Base-by-base conservation (phyloP, 2,113 vertebrate species). In the Aspidoscelis tigris region DNA sequence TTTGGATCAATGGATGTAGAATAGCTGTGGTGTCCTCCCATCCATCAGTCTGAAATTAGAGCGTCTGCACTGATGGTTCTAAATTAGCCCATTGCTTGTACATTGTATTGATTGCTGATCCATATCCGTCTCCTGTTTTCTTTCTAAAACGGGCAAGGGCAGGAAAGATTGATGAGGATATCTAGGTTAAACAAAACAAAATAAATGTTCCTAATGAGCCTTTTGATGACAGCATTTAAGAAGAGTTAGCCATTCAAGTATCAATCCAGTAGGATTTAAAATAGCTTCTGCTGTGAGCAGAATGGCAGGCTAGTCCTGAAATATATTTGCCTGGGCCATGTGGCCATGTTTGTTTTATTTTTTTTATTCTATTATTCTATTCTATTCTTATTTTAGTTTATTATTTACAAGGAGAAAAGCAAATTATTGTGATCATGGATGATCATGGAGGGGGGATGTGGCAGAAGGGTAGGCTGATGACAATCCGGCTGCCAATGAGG, bases 201-300 rank as follows among this genome's bases (percentile, higher is more conserved):
- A 20, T 85, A 50, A 68, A 82, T 77, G 18, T 71, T 86, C 43
- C 26, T 68, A 55, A 53, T 0, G 0, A 81, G 65, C 72, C 53
- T n/a, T 24, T 76, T 43, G 78, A 81, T 84, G 58, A 81, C 76
- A 78, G 44, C n/a, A 65, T 87, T 89, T 84, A 82, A 66, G 58
- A 90, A 85, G 72, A 43, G 24, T 41, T 69, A 61, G 1, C 90
- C 69, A 87, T 91, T 88, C 88, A 90, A 78, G 53, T 58, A 89
- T 87, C 43, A 64, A 24, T 83, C 80, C 71, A 0, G 9, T 61
- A 81, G 86, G 20, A 87, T 72, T 78, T 84, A 64, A 87, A 79
- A 22, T 4, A 26, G 39, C 53, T 74, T 82, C 69, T 33, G 61
- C 80, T 61, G 69, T 18, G 21, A 71, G 41, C 24, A 81, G 53